phyloP scores from a whole-genome alignment of 2,797 vertebrate genomes.

The Streptopelia turtur region DNA sequence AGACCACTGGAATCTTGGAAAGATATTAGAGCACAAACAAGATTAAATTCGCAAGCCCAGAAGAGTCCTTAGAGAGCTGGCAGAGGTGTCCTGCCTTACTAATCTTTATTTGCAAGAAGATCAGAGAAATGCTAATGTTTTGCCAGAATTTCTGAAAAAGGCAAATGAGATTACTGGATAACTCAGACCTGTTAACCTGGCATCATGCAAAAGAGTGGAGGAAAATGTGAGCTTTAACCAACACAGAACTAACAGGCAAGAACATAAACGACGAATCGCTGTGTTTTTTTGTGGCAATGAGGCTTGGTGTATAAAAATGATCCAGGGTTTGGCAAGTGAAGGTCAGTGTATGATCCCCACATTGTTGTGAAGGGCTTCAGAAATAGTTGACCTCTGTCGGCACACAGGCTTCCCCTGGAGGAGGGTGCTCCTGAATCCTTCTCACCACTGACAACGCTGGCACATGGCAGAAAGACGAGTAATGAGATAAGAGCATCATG shows the following conservation, averaged over 20 bases:
- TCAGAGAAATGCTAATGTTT: constrained; percentile 68
- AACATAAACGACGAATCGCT: background rate
- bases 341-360: background rate
- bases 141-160: constrained; percentile 52
- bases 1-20: constrained; percentile 49
- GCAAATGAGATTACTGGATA: constrained; percentile 65
- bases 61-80: constrained; percentile 41
- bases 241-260: background rate
- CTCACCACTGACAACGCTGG: background rate
- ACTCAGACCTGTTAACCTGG: constrained; percentile 53
- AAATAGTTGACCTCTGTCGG: background rate
- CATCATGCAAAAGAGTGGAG: constrained; percentile 27
- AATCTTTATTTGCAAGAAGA: constrained; percentile 65
- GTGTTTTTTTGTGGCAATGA: background rate
- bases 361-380: background rate
- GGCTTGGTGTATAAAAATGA: background rate
- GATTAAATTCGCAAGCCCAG: constrained; percentile 37
- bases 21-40: constrained; percentile 22
- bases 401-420: background rate
- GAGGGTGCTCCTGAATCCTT: background rate
- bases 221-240: background rate
- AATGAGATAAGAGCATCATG: background rate
- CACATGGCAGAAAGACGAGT: background rate
- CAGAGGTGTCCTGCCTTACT: constrained; percentile 41
- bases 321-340: background rate